phyloP scores from a whole-genome alignment of 2,113 vertebrate genomes.

The Murina feae region DNA sequence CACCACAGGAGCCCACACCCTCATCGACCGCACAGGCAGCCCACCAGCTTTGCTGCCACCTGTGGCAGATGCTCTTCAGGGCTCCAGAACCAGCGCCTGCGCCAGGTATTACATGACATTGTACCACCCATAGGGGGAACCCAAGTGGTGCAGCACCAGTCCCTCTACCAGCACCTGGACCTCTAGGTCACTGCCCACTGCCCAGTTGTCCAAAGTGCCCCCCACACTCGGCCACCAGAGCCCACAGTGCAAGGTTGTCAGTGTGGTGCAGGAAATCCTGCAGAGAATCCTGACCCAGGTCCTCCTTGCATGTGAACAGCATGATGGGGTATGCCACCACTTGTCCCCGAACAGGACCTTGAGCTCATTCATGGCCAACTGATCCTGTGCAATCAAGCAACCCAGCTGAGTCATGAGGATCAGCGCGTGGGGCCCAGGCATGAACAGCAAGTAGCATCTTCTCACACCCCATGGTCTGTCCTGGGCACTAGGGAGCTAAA shows the following conservation, averaged over 20 bases:
- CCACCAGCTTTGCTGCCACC: too few species aligned
- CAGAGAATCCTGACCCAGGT: background rate
- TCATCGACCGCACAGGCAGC: too few species aligned
- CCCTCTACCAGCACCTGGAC: background rate
- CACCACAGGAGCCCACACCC: fast-evolving
- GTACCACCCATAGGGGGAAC: background rate
- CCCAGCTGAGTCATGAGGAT: constrained; percentile 42
- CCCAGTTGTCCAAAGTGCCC: background rate
- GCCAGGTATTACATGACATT: background rate
- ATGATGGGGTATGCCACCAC: background rate
- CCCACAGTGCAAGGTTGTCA: background rate
- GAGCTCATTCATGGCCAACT: background rate
- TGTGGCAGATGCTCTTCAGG: too few species aligned
- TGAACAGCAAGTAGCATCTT: background rate
- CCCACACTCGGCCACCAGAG: background rate
- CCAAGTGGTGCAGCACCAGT: background rate
- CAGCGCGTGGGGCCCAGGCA: background rate
- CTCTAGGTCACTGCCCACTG: fast-evolving
- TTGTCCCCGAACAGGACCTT: background rate
- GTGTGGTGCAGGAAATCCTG: background rate
- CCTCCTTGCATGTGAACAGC: constrained; percentile 52
- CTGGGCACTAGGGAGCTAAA: constrained; percentile 68
- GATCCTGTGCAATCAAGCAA: background rate
- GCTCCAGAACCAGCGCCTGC: background rate
- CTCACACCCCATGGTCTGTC: constrained; percentile 51